Percentiles rank a stretch among this genome's conserved stretches.
These are phyloP conservation scores for Alentia gelatinosa DNA, from an alignment of 2,888 invertebrate genomes.

Conservation along the genomic window DNA sequence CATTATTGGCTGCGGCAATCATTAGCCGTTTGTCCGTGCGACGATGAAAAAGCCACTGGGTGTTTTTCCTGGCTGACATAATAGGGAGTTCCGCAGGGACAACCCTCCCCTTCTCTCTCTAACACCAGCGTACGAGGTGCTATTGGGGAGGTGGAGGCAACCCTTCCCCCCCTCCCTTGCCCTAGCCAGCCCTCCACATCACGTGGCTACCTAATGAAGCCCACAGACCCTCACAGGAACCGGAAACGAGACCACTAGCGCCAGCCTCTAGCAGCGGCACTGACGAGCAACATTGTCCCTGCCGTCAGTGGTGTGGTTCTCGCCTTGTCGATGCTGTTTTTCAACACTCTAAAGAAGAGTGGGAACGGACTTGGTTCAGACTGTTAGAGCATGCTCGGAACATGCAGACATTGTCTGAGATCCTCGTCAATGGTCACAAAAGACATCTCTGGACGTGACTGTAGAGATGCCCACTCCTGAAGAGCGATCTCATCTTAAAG, in stretches of 20 bases:
- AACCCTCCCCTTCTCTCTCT: constrained; percentile 12
- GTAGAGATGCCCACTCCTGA: too few relatives aligned
- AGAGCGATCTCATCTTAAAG: too few relatives aligned
- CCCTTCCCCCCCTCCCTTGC: constrained; percentile 41
- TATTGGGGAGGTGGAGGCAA: too few relatives aligned
- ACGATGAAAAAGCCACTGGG: not conserved
- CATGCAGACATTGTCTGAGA: too few relatives aligned
- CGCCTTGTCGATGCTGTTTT: not conserved
- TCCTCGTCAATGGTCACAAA: too few relatives aligned
- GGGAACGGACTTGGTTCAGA: too few relatives aligned
- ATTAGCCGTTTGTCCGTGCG: not conserved
- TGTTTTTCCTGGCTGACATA: not conserved
- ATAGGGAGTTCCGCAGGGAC: not conserved
- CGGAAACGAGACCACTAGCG: not conserved
- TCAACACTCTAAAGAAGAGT: too few relatives aligned
- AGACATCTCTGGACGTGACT: too few relatives aligned
- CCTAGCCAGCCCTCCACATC: not conserved
- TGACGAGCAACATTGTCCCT: not conserved
- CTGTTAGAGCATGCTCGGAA: too few relatives aligned
- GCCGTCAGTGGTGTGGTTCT: not conserved
- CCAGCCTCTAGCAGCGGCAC: not conserved
- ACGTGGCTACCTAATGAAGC: not conserved
- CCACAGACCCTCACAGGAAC: not conserved
- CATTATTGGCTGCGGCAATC: not conserved
- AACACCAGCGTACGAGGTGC: too few relatives aligned